phyloP scores from a whole-genome alignment of 1,140 invertebrate genomes.

The Sarcophaga bullata region DNA sequence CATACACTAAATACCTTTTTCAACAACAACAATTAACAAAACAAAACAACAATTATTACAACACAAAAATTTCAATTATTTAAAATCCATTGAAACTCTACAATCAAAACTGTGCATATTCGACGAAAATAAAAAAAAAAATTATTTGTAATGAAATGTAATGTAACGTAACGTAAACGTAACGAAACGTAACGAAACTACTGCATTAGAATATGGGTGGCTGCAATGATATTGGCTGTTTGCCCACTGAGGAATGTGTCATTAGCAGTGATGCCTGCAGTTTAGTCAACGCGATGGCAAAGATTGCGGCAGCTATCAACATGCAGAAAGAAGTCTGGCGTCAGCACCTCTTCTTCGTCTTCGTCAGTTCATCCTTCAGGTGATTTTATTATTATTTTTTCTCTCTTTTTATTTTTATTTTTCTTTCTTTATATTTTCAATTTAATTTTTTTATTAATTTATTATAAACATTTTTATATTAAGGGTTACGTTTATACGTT shows the following conservation, averaged over 20 bases:
- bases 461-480: not conserved
- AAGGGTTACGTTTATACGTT: no score
- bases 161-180: not conserved
- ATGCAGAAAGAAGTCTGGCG: slow-evolving; percentile 70
- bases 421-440: slow-evolving; percentile 41
- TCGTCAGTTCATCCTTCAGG: slow-evolving; percentile 63
- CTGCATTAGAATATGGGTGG: slow-evolving; percentile 74
- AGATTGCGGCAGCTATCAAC: slow-evolving; percentile 75
- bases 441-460: not conserved
- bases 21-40: slow-evolving; percentile 17
- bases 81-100: slow-evolving; percentile 19
- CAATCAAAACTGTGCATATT: slow-evolving; percentile 8
- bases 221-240: slow-evolving; percentile 80
- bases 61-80: slow-evolving; percentile 32
- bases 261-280: slow-evolving; percentile 77
- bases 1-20: not conserved
- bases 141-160: slow-evolving; percentile 51
- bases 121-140: not conserved
- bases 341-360: slow-evolving; percentile 47
- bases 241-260: slow-evolving; percentile 76
- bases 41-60: slow-evolving; percentile 14
- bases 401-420: no score
- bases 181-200: no score
- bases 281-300: slow-evolving; percentile 67
- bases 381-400: slow-evolving; percentile 58